phyloP scores from a whole-genome alignment of 2,113 vertebrate species.

The Chloebia gouldiae region DNA sequence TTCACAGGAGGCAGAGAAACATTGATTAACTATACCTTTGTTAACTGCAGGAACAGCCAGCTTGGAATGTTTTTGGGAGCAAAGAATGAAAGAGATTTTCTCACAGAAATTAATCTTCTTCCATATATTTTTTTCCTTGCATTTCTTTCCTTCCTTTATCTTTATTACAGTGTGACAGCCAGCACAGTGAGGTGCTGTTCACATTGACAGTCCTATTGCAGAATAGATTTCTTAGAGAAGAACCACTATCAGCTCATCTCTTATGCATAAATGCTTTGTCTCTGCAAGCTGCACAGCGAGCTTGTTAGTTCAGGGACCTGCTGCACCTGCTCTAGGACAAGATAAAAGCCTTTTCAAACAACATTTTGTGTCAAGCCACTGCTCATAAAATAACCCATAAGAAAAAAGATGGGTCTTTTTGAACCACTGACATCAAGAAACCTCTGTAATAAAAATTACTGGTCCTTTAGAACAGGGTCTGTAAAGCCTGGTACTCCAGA shows the following conservation, averaged over 20 bases:
- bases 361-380: neutral
- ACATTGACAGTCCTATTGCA: neutral
- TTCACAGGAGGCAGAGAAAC: neutral
- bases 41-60: neutral
- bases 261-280: slow-evolving; percentile 34
- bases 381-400: neutral
- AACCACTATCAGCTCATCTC: neutral
- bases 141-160: slow-evolving; percentile 45
- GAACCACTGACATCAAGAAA: neutral
- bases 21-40: slow-evolving; percentile 6
- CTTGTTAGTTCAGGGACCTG: neutral
- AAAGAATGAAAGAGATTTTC: neutral
- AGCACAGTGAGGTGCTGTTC: neutral
- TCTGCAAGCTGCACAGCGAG: neutral
- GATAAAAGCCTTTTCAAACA: slow-evolving; percentile 1
- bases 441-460: neutral
- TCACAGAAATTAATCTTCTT: slow-evolving; percentile 17
- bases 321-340: neutral
- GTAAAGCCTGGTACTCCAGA: neutral
- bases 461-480: neutral
- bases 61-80: neutral
- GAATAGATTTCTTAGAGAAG: neutral
- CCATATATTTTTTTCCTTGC: neutral
- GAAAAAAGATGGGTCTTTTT: neutral
- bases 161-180: neutral